Conservation (phyloP, 2,113 vertebrate genomes). For the Malurus alboscapulatus region DNA sequence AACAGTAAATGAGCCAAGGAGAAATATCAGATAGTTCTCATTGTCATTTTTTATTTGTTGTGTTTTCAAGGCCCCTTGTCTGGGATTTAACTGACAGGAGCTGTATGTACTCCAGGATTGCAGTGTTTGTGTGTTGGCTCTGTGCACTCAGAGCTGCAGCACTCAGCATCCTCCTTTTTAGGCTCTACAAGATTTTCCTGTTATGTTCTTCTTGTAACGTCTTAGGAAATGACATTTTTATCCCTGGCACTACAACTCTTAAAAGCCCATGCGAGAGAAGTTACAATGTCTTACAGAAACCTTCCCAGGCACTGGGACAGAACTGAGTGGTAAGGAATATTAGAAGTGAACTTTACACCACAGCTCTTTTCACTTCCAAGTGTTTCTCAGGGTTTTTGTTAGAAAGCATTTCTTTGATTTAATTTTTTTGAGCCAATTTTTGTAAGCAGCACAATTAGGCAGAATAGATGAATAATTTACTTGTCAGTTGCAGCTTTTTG, state of each 20-base stretch:
- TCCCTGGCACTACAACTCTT: background rate
- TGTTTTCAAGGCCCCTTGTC: background rate
- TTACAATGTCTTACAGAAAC: background rate
- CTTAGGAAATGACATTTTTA: background rate
- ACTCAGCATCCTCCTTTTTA: background rate
- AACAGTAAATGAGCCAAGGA: background rate
- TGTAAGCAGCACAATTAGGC: background rate
- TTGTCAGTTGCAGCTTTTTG: background rate
- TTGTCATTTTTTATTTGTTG: background rate
- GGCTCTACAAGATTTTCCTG: background rate
- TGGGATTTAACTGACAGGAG: background rate
- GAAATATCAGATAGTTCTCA: background rate
- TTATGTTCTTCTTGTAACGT: background rate
- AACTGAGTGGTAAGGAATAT: background rate
- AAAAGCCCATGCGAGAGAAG: background rate
- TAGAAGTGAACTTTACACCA: background rate
- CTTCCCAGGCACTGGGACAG: background rate
- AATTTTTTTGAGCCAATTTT: background rate
- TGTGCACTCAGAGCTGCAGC: background rate
- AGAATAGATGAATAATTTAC: background rate
- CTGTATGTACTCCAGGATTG: fast-evolving
- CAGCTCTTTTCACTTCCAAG: background rate
- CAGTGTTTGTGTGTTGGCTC: background rate
- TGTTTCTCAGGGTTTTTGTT: background rate
- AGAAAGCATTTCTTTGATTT: background rate